Percentiles rank a stretch among this genome's conserved stretches.
Conservation (phyloP, 2,797 vertebrate species). For the Falco naumanni region DNA sequence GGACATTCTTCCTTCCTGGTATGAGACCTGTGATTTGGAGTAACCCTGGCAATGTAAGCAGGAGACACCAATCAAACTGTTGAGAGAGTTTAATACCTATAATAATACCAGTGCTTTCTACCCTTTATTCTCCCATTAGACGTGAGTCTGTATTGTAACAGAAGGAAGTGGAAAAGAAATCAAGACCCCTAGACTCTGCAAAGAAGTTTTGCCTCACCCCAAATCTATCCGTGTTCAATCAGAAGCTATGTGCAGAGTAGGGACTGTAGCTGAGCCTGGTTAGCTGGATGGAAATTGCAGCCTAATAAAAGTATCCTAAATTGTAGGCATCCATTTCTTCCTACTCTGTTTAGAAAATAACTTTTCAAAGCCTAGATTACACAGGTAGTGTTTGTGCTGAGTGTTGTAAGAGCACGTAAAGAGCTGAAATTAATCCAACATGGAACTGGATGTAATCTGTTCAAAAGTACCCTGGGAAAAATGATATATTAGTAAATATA, state of each 20-base stretch:
- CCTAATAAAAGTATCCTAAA: neutral
- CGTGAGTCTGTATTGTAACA: neutral
- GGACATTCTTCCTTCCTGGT: neutral
- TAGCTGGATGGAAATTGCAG: neutral
- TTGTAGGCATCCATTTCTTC: neutral
- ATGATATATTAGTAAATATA: neutral
- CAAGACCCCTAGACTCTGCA: neutral
- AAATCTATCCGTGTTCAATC: neutral
- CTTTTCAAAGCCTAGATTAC: neutral
- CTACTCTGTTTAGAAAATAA: neutral
- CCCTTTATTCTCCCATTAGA: neutral
- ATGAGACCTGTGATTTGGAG: neutral
- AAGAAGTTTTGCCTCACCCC: neutral
- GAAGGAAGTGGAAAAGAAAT: neutral
- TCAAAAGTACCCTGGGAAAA: neutral
- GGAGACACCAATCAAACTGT: neutral
- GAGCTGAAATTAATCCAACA: neutral
- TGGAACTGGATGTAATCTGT: neutral
- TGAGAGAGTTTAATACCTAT: neutral
- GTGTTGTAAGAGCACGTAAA: neutral
- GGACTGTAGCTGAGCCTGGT: neutral
- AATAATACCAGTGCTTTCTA: neutral
- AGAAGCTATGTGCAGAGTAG: neutral
- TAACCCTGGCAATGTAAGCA: neutral
- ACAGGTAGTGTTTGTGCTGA: neutral